Percentiles rank a stretch among this genome's conserved stretches.
These are phyloP conservation scores for Ericerus pela DNA, from an alignment of 1,140 invertebrate genomes.

Conservation along the genomic window DNA sequence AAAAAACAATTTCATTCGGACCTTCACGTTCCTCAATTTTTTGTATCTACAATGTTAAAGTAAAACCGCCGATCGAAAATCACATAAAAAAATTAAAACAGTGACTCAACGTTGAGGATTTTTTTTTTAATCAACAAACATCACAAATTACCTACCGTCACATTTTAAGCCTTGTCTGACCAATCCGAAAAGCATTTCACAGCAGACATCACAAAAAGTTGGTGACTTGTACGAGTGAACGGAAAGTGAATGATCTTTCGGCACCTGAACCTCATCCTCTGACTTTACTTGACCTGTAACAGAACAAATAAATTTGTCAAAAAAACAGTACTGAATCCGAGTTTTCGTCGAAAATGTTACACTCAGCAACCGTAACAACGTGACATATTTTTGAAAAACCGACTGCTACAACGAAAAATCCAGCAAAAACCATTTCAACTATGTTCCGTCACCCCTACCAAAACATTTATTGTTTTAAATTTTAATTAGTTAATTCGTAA, in stretches of 20 bases:
- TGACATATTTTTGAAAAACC: no score
- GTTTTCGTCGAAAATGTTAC: no score
- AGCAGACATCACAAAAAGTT: slow-evolving; percentile 99
- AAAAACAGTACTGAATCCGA: no score
- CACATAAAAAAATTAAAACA: slow-evolving; percentile 8
- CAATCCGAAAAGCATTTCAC: slow-evolving; percentile 96
- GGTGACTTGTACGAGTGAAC: slow-evolving; percentile 98
- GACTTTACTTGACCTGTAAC: slow-evolving; percentile 48
- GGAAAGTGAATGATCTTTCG: slow-evolving; percentile 76
- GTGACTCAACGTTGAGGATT: background rate
- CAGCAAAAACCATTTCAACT: no score
- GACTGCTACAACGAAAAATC: no score
- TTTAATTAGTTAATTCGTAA: no score
- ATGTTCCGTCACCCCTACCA: no score
- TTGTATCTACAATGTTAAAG: no score
- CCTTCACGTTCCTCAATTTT: no score
- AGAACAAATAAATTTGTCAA: slow-evolving; percentile 12
- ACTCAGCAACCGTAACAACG: background rate
- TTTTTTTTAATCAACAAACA: no score
- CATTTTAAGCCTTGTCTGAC: slow-evolving; percentile 97
- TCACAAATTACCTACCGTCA: slow-evolving; percentile 54
- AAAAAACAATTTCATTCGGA: no score
- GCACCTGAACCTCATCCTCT: slow-evolving; percentile 41
- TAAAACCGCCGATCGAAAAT: slow-evolving; percentile 3
- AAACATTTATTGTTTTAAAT: no score